Evolutionary conservation across 2,797 vertebrate genomes (phyloP).

Genomic region (Merluccius polli): DNA sequence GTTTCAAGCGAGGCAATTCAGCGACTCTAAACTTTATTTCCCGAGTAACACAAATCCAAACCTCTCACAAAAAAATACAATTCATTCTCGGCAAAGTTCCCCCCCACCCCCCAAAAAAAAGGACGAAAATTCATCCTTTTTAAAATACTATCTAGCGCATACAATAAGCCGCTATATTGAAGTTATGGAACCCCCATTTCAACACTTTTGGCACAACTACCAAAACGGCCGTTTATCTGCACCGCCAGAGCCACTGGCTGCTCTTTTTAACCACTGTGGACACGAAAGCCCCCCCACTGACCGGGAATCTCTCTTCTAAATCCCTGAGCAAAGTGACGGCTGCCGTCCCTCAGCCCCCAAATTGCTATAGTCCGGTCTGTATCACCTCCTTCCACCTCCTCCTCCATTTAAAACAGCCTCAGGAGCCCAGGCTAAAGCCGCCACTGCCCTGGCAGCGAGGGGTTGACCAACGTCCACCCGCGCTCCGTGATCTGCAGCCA

Average conservation of each 20-base stretch:
- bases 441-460: not conserved
- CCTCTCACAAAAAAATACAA: not conserved
- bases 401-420: too few relatives aligned
- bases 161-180: too few relatives aligned
- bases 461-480: not conserved
- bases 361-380: too few relatives aligned
- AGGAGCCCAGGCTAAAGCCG: not conserved
- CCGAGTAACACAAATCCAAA: not conserved
- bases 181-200: not conserved
- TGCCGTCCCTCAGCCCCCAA: too few relatives aligned
- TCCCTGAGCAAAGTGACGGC: too few relatives aligned
- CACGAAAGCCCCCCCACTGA: not conserved
- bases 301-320: not conserved
- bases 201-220: not conserved
- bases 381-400: not conserved
- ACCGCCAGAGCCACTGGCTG: not conserved
- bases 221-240: not conserved
- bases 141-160: not conserved
- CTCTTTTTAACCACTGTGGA: not conserved
- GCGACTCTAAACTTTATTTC: not conserved
- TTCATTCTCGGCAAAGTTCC: not conserved
- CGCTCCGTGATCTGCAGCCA: not conserved
- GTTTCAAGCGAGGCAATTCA: not conserved
- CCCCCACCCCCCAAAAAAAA: not conserved
- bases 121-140: not conserved